Conservation (phyloP, 1,140 invertebrate genomes). For the Hylaeus volcanicus region DNA sequence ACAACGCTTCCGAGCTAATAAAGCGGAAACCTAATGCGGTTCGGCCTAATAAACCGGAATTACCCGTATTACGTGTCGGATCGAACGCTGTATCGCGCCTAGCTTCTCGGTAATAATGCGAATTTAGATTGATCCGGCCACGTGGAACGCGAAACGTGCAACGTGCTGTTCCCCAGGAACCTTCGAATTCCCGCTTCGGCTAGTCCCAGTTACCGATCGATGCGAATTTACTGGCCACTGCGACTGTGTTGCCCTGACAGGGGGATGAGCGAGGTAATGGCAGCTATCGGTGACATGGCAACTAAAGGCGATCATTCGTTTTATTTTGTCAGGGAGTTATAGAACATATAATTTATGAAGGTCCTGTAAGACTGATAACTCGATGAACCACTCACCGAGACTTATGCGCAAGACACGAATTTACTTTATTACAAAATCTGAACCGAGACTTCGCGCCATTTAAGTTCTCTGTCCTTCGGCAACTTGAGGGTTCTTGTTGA, state of each 20-base stretch:
- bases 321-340: too few relatives aligned
- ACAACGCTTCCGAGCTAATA: constrained; percentile 63
- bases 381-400: too few relatives aligned
- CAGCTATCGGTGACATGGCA: background rate
- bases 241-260: constrained; percentile 7
- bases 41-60: constrained; percentile 71
- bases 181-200: background rate
- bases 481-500: too few relatives aligned
- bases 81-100: constrained; percentile 61
- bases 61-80: constrained; percentile 70
- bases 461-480: too few relatives aligned
- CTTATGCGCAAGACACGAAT: too few relatives aligned
- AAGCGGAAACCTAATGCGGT: constrained; percentile 69
- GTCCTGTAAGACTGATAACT: too few relatives aligned
- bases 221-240: constrained; percentile 23
- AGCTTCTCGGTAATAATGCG: constrained; percentile 66
- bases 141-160: constrained; percentile 8
- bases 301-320: too few relatives aligned
- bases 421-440: too few relatives aligned
- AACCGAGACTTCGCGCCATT: too few relatives aligned
- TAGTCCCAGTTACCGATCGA: background rate
- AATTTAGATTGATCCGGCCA: constrained; percentile 65
- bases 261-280: constrained; percentile 12
- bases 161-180: constrained; percentile 2
- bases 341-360: too few relatives aligned